phyloP scores from a whole-genome alignment of 1,140 invertebrate genomes.

The Antheraea pernyi region DNA sequence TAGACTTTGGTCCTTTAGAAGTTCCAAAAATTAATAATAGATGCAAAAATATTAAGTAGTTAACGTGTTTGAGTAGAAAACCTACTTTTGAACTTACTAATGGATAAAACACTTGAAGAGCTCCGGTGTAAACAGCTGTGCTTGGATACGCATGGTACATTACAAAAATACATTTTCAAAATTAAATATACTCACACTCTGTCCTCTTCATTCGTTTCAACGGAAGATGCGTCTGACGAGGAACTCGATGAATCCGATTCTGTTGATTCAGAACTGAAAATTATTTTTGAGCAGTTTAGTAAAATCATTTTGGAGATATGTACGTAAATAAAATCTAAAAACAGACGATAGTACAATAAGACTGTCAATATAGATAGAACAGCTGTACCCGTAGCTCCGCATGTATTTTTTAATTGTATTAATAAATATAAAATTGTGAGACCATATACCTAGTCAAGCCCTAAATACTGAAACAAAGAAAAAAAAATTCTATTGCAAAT shows the following conservation, averaged over 20 bases:
- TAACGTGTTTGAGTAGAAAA: too few relatives aligned
- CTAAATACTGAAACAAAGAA: too few relatives aligned
- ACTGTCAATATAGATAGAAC: too few relatives aligned
- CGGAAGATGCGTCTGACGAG: slow-evolving; percentile 43
- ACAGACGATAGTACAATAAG: too few relatives aligned
- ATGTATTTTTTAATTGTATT: too few relatives aligned
- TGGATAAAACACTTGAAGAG: too few relatives aligned
- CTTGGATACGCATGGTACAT: background rate
- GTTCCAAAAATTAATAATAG: background rate
- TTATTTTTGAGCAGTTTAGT: background rate
- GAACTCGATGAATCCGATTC: slow-evolving; percentile 10
- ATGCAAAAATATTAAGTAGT: too few relatives aligned
- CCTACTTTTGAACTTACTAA: too few relatives aligned
- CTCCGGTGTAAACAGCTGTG: background rate
- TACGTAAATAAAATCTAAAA: background rate
- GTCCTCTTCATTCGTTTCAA: slow-evolving; percentile 40
- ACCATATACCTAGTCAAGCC: too few relatives aligned
- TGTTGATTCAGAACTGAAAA: background rate
- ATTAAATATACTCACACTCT: slow-evolving; percentile 34
- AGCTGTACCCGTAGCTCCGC: too few relatives aligned
- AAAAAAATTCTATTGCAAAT: too few relatives aligned
- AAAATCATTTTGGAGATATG: background rate
- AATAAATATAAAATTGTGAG: too few relatives aligned
- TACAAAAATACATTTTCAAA: slow-evolving; percentile 2
- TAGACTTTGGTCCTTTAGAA: slow-evolving; percentile 34